phyloP scores from a whole-genome alignment of 2,888 invertebrate genomes.

The Hetaerina titia region DNA sequence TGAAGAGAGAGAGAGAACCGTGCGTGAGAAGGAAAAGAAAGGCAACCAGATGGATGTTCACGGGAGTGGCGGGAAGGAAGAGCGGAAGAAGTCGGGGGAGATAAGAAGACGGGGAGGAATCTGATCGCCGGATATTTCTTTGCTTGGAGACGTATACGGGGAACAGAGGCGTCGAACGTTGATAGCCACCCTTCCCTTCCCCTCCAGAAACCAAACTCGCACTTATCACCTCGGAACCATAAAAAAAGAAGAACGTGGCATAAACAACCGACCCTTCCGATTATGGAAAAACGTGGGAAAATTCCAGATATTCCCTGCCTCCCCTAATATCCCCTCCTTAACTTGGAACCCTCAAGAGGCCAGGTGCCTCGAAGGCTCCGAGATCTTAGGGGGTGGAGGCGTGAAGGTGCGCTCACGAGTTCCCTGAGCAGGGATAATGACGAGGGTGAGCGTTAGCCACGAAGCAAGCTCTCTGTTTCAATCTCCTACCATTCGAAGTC shows the following conservation, averaged over 20 bases:
- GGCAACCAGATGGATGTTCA: background rate
- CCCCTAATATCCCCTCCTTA: background rate
- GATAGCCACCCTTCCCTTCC: background rate
- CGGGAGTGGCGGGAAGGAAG: background rate
- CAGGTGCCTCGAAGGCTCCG: background rate
- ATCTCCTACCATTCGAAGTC: background rate
- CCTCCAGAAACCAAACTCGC: background rate
- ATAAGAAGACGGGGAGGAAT: background rate
- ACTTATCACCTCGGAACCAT: conserved; percentile 16
- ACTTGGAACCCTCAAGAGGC: background rate
- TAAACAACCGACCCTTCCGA: background rate
- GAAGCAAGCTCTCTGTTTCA: background rate
- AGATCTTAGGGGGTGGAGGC: background rate
- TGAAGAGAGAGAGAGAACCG: background rate
- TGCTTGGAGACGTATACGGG: background rate
- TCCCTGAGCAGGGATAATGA: background rate
- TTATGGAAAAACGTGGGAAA: conserved; percentile 11
- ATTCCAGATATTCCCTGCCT: background rate
- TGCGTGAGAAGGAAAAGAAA: background rate
- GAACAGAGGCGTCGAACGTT: background rate
- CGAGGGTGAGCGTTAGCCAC: background rate
- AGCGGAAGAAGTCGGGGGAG: background rate
- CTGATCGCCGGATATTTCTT: background rate
- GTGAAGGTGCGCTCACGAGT: background rate
- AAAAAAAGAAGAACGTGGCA: background rate